Percentiles rank a stretch among this genome's conserved stretches.
Conservation (phyloP, 1,140 invertebrate genomes). For the Leptestheria dahalacensis region DNA sequence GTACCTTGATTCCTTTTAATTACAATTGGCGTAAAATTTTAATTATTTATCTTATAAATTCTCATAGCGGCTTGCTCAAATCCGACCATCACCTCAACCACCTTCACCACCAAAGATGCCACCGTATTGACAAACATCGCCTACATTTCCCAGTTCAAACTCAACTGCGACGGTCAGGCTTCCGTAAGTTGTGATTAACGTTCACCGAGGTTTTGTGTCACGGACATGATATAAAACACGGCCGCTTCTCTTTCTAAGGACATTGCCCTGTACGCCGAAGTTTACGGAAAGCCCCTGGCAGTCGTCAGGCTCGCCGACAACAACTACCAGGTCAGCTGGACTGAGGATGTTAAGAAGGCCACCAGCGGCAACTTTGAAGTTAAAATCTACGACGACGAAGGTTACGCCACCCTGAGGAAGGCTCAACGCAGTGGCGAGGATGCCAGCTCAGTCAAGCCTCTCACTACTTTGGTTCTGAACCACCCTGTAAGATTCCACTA, state of each 20-base stretch:
- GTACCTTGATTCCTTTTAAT: background rate
- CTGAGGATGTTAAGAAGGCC: conserved; percentile 65
- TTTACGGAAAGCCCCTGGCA: conserved; percentile 61
- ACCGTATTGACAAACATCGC: conserved; percentile 59
- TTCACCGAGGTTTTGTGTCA: conserved; percentile 29
- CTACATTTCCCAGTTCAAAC: conserved; percentile 33
- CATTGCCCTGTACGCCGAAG: conserved; percentile 65
- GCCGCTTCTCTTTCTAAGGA: conserved; percentile 27
- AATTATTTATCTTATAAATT: background rate
- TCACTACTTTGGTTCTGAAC: conserved; percentile 56
- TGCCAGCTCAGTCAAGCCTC: conserved; percentile 43
- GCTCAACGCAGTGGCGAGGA: conserved; percentile 34
- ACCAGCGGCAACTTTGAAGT: conserved; percentile 60
- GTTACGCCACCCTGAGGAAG: conserved; percentile 64
- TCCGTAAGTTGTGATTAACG: conserved; percentile 30
- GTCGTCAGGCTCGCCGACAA: conserved; percentile 53
- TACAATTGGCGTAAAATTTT: background rate
- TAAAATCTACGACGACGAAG: conserved; percentile 80
- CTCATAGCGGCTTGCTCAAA: conserved; percentile 1
- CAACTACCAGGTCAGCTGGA: conserved; percentile 79
- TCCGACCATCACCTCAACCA: conserved; percentile 26
- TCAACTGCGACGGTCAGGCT: conserved; percentile 32
- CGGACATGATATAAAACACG: background rate
- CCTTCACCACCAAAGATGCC: conserved; percentile 79
- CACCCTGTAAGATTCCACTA: conserved; percentile 40